phyloP scores from a whole-genome alignment of 2,888 invertebrate species.

The Antitype chi region DNA sequence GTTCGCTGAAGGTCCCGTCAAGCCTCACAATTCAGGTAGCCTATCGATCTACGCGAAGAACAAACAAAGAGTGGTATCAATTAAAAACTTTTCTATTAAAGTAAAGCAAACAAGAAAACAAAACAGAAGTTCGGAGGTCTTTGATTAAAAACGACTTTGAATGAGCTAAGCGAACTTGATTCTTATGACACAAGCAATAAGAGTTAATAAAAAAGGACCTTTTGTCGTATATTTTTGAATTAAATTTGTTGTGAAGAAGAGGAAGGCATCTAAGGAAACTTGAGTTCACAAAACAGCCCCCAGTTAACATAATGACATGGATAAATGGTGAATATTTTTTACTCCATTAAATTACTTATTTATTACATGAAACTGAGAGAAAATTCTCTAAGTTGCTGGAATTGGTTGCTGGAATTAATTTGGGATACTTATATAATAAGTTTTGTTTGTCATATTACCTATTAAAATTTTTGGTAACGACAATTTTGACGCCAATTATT shows the following conservation, averaged over 20 bases:
- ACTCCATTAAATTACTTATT: constrained; percentile 46
- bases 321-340: constrained; percentile 61
- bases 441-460: neutral
- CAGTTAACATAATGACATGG: constrained; percentile 65
- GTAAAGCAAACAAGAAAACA: constrained; percentile 78
- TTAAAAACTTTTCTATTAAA: constrained; percentile 83
- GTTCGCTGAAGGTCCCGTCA: constrained; percentile 11
- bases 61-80: constrained; percentile 77
- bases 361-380: constrained; percentile 2
- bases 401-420: neutral
- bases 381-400: neutral
- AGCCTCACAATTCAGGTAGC: constrained; percentile 51
- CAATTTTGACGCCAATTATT: no score
- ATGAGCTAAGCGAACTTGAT: constrained; percentile 69
- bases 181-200: constrained; percentile 71
- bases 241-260: constrained; percentile 73
- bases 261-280: constrained; percentile 64
- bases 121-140: constrained; percentile 78
- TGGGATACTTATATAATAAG: neutral
- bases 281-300: constrained; percentile 64
- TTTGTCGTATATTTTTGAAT: constrained; percentile 68
- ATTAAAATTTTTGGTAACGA: no score
- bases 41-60: constrained; percentile 67
- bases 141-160: constrained; percentile 80
- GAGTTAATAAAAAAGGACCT: constrained; percentile 65